Evolutionary conservation across 2,113 vertebrate species (phyloP).

Genomic region (Lampris megalopsis): DNA sequence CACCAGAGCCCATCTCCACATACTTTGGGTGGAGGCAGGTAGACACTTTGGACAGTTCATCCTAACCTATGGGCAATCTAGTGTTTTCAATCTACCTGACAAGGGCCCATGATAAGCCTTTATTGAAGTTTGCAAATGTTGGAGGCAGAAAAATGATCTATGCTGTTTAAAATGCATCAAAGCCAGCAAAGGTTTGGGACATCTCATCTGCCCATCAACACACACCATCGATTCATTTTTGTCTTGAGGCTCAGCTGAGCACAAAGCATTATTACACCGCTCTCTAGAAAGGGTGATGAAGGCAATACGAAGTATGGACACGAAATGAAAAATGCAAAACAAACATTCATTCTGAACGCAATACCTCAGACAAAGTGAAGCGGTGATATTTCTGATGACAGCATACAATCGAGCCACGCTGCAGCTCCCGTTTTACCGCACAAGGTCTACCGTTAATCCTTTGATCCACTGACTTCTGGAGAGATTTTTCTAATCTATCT

Average conservation of each 20-base stretch:
- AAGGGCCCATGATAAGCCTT: too few species aligned
- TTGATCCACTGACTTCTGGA: constrained; percentile 3
- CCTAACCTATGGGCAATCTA: too few species aligned
- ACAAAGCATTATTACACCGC: neutral
- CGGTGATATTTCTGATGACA: neutral
- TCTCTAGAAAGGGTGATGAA: neutral
- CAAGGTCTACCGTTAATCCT: neutral
- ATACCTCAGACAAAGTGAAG: neutral
- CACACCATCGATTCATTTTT: constrained; percentile 10
- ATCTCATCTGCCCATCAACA: neutral
- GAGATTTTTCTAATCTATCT: neutral
- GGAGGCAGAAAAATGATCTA: constrained; percentile 18
- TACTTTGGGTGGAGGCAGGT: too few species aligned
- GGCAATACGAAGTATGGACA: neutral
- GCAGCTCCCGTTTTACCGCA: constrained; percentile 8
- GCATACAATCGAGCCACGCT: neutral
- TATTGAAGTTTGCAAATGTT: neutral
- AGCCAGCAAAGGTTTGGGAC: neutral
- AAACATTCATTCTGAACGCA: neutral
- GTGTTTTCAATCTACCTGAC: too few species aligned
- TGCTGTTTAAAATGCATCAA: neutral
- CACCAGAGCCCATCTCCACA: too few species aligned
- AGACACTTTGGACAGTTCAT: too few species aligned
- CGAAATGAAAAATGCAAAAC: neutral
- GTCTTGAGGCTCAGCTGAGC: neutral